Evolutionary conservation across 2,797 vertebrate species (phyloP), one percentile per base, ranked within the genome.

Genomic region (Myripristis murdjan): DNA sequence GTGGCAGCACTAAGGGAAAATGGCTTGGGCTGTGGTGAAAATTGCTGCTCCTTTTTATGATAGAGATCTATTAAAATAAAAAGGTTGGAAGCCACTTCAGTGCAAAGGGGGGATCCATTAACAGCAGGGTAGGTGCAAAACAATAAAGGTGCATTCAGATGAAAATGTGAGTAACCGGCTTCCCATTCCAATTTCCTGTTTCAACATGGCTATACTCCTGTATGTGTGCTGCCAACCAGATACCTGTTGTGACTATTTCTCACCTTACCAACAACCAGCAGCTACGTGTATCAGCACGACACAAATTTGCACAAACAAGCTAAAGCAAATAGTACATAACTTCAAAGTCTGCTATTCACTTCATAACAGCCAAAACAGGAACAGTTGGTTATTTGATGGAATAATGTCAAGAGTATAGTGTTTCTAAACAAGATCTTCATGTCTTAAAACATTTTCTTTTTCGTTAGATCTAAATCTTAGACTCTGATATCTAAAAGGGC

Each of bases 21-120:
- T 15, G 9, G 11, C 4, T 54, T 33, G 57, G 68, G 3, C 33
- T 23, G 2, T 20, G 0, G 18, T 41, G 6, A 20, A 55, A 60
- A 23, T 26, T 8, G 39, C 26, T 35, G 46, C 46, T 37, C 35
- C 37, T 15, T 63, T 35, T 16, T 43, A 64, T 52, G 39, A 49
- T n/a, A 14, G 49, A 0, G 5, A 55, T 7, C 46, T 3, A 3
- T 60, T 75, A 5, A 64, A 59, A 65, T 12, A 26, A 33, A 44
- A 47, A 77, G 44, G 15, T 49, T 51, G 41, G 49, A 64, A 1
- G 4, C 20, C 57, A 66, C 71, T 73, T 76, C 24, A 59, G 8
- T 52, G 2, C 49, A 11, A 65, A 63, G 14, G 35, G 28, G 52
- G n/a, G 24, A 77, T 56, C 0, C 51, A 24, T 22, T 6, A 61